Conservation (phyloP, 2,888 invertebrate genomes). For the Agriopis marginaria region DNA sequence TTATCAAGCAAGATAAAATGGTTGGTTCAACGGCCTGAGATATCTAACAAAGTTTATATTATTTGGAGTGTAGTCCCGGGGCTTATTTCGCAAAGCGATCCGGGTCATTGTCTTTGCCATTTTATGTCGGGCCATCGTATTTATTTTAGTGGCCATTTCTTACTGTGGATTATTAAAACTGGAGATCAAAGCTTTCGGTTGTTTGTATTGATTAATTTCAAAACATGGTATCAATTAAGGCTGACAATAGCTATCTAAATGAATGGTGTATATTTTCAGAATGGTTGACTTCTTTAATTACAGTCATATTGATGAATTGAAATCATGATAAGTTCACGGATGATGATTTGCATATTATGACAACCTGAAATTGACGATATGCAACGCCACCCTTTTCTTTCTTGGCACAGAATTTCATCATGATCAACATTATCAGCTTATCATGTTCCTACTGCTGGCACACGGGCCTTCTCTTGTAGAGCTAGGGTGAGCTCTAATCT, state of each 20-base stretch:
- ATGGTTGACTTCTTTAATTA: no score
- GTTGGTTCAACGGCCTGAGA: conserved; percentile 15
- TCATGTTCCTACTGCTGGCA: no score
- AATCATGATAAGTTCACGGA: no score
- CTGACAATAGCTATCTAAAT: neutral
- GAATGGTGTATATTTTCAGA: no score
- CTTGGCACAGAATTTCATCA: no score
- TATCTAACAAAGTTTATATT: conserved; percentile 18
- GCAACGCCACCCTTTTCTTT: no score
- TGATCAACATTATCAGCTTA: no score
- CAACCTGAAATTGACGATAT: no score
- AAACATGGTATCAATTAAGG: neutral
- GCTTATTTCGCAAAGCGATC: conserved; percentile 20
- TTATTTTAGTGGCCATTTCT: conserved; percentile 17
- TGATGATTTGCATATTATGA: no score
- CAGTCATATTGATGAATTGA: no score
- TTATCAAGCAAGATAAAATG: conserved; percentile 10
- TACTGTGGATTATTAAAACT: conserved; percentile 14
- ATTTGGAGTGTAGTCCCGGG: conserved; percentile 15
- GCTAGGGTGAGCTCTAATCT: no score
- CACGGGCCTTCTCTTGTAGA: no score
- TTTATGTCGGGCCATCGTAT: conserved; percentile 16
- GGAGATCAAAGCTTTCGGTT: conserved; percentile 3
- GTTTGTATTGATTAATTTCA: neutral
- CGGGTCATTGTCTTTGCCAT: conserved; percentile 18